Evolutionary conservation across 2,113 vertebrate species (phyloP), one percentile per base, ranked within the genome.

Genomic region (Mixornis gularis): DNA sequence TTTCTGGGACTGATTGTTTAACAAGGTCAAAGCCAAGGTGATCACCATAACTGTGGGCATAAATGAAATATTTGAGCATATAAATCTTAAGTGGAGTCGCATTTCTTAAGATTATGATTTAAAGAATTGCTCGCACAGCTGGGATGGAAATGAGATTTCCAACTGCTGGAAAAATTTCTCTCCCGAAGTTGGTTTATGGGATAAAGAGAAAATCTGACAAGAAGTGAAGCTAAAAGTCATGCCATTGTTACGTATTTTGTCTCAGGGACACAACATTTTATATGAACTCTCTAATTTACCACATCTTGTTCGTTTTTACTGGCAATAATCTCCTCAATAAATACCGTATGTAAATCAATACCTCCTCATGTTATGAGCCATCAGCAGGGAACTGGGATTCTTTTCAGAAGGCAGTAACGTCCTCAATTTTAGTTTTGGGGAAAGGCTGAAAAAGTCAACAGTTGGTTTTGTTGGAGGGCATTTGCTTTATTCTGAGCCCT

Each of bases 341-440:
- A 26, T 30, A 59, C 60, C 55, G 66, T 76, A 41, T 62, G 63
- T 32, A 76, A 82, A 62, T 43, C 79, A 55, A 76, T 41, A 43
- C 59, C 74, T 65, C 70, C 87, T 68, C 72, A 89, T 60, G 71
- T 59, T 92, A 83, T 49, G 85, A 85, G 91, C n/a, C 69, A 82
- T 11, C 95, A 95, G 86, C 90, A 93, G 94, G 94, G 58, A 52
- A 2, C 71, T 48, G 48, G 29, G 64, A 68, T 87, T 89, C 46
- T 56, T 79, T 26, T 41, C 65, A 65, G 79, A 80, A 49, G 9
- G 62, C 58, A n/a, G 32, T 10, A 34, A 29, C 56, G 32, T 78
- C 64, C 34, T 74, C 3, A 3, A 7, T 34, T 48, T 80, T 29
- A 18, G 29, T 62, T 56, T 68, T 64, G 63, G 74, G 73, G 38